These are phyloP conservation scores for Eclectus roratus DNA, from an alignment of 2,113 vertebrate species.

Conservation along the genomic window DNA sequence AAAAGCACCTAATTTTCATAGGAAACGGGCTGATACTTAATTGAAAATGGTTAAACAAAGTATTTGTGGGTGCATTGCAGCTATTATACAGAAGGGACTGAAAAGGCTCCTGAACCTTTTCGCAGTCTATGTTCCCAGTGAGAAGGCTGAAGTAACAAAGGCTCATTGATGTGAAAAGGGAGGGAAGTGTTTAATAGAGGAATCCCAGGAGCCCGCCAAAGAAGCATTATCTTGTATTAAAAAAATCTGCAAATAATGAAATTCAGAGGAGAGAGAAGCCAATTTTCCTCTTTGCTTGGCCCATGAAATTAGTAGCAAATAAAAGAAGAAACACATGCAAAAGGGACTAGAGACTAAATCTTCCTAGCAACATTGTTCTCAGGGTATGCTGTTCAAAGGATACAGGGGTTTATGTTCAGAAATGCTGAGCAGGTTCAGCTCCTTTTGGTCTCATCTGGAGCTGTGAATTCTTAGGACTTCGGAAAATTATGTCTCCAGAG, in stretches of 20 bases:
- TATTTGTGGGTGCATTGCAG: background rate
- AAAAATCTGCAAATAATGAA: slow-evolving; percentile 70
- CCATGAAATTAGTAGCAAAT: slow-evolving; percentile 35
- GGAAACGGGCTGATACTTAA: background rate
- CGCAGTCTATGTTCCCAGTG: slow-evolving; percentile 17
- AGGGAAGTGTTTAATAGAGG: slow-evolving; percentile 66
- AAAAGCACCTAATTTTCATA: background rate
- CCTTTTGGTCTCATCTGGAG: background rate
- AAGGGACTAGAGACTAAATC: background rate
- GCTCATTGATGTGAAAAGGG: slow-evolving; percentile 52
- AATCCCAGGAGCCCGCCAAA: slow-evolving; percentile 54
- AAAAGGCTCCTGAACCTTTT: slow-evolving; percentile 13
- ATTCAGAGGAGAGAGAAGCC: slow-evolving; percentile 47
- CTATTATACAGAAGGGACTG: background rate
- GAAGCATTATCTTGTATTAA: slow-evolving; percentile 58
- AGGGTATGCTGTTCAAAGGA: background rate
- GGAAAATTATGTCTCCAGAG: background rate
- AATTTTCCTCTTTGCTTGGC: slow-evolving; percentile 49
- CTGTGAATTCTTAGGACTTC: background rate
- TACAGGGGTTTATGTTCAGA: background rate
- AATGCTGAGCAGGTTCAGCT: background rate
- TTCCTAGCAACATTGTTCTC: background rate
- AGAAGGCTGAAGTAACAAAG: slow-evolving; percentile 52
- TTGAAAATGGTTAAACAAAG: background rate
- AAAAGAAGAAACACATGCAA: slow-evolving; percentile 24